Evolutionary conservation across 2,113 vertebrate species (phyloP), one percentile per base, ranked within the genome.

Genomic region (Tupaia tana): DNA sequence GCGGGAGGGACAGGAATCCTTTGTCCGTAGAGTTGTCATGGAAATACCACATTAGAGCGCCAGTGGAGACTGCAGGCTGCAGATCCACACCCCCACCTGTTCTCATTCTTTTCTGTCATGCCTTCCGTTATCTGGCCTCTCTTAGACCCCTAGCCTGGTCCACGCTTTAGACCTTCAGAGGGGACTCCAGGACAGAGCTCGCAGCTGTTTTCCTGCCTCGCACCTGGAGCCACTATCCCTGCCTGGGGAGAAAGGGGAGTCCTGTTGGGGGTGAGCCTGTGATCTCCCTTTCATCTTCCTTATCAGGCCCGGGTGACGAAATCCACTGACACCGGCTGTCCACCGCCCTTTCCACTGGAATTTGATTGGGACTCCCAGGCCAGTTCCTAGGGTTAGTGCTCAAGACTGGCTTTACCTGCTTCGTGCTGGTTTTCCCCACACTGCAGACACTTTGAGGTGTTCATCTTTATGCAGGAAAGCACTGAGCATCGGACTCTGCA

Each of bases 261-360:
- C 94, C 97, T 93, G 73, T 29, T 90, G 88, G 88, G 84, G 77
- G 54, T 20, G 4, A 87, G 13, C 56, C 54, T 0, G 2, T 59
- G 61, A 43, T 69, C 54, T 93, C 81, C 64, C 43, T 96, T 97
- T 97, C 86, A 96, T 93, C 58, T 27, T 71, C 52, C 34, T 92
- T 79, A 95, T 88, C 90, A 86, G 77, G 64, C 56, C 9, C 1
- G 5, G 67, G 84, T 59, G 96, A 80, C 96, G 96, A 96, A 69
- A 96, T 18, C 5, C 0, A 18, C n/a, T 2, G 27, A 77, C 56
- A 67, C 0, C 22, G 1, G 15, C 93, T 79, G 31, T 82, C 89
- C 91, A 3, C 92, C 15, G 9, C 79, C 67, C 67, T 83, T 77
- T 54, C 19, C 77, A 27, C 52, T 58, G 95, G 94, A 93, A 96